Evolutionary conservation across 92 coral and sea anemone genomes (phyloP).

Genomic region (Zoanthus solanderi): DNA sequence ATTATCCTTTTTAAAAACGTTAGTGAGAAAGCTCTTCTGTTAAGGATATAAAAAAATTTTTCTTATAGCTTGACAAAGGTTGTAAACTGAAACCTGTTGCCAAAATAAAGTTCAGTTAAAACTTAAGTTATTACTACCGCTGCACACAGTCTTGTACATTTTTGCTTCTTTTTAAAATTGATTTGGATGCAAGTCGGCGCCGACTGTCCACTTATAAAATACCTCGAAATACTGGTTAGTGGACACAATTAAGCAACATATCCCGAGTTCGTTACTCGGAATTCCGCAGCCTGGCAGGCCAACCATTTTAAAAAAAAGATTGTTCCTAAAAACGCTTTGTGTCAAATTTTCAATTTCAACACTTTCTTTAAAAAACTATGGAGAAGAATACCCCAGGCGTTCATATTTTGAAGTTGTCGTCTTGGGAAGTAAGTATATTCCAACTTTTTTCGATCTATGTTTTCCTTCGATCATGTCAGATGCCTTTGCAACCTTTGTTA

Average conservation of each 20-base stretch:
- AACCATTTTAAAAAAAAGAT: not conserved
- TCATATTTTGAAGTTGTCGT: constrained; percentile 33
- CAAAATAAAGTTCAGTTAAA: too few relatives aligned
- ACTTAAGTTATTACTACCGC: too few relatives aligned
- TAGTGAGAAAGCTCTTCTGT: not conserved
- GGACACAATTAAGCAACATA: too few relatives aligned
- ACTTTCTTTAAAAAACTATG: constrained; percentile 24
- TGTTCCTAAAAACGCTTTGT: constrained; percentile 11
- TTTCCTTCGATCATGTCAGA: not conserved
- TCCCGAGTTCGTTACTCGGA: not conserved
- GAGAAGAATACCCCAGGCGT: constrained; percentile 32
- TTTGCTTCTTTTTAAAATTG: too few relatives aligned
- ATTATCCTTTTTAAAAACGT: not conserved
- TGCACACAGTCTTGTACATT: too few relatives aligned
- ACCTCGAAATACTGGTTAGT: not conserved
- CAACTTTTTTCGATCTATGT: not conserved
- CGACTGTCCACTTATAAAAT: not conserved
- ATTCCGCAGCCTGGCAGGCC: constrained; percentile 1
- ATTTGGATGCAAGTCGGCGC: not conserved
- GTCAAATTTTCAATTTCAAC: constrained; percentile 13
- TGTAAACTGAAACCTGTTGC: too few relatives aligned
- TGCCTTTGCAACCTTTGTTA: constrained; percentile 21
- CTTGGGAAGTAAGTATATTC: constrained; percentile 26
- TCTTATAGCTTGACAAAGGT: not conserved
- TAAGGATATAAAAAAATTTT: not conserved